phyloP scores from a whole-genome alignment of 2,113 vertebrate species.

The Hippocampus mohnikei region DNA sequence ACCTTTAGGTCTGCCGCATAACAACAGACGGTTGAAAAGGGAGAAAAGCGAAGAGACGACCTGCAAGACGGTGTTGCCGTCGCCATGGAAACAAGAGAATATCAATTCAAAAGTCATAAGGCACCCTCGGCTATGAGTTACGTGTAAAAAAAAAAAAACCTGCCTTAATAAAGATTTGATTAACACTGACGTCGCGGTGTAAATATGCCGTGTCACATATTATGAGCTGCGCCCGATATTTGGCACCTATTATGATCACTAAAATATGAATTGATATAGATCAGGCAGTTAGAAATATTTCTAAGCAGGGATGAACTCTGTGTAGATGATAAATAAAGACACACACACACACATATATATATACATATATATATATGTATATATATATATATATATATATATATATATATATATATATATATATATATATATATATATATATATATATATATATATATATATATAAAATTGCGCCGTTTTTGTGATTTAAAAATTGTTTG shows the following conservation, averaged over 20 bases:
- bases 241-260: not conserved
- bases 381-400: too few relatives aligned
- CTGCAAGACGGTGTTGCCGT: slow-evolving; percentile 44
- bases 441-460: too few relatives aligned
- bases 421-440: too few relatives aligned
- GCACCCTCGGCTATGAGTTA: slow-evolving; percentile 19
- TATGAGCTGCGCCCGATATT: not conserved
- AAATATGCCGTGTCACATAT: not conserved
- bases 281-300: too few relatives aligned
- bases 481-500: too few relatives aligned
- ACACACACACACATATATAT: too few relatives aligned
- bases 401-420: too few relatives aligned
- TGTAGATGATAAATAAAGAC: too few relatives aligned
- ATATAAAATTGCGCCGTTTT: too few relatives aligned
- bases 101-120: slow-evolving; percentile 8
- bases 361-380: too few relatives aligned
- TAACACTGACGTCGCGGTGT: not conserved
- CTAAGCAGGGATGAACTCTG: too few relatives aligned
- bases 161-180: not conserved
- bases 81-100: slow-evolving; percentile 53
- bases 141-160: slow-evolving; percentile 7
- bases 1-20: slow-evolving; percentile 33
- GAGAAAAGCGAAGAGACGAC: slow-evolving; percentile 30
- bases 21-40: slow-evolving; percentile 26
- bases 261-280: too few relatives aligned